Percentiles rank a stretch among this genome's conserved stretches.
Conservation (phyloP, 2,888 invertebrate genomes). For the Polydesmus complanatus region DNA sequence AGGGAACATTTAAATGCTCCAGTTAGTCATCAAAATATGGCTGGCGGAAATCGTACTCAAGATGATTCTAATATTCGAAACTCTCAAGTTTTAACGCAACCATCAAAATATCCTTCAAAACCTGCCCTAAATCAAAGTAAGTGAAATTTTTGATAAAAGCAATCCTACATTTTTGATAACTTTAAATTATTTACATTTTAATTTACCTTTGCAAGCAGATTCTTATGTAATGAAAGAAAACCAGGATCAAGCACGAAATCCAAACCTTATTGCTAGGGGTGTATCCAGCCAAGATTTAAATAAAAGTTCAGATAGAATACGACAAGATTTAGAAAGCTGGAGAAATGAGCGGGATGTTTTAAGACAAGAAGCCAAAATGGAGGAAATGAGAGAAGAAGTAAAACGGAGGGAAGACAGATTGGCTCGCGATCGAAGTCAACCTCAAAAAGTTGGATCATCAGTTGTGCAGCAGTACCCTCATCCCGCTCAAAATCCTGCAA, state of each 20-base stretch:
- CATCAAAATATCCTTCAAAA: background rate
- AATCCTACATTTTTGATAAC: too few relatives aligned
- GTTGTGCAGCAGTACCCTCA: background rate
- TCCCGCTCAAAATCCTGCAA: constrained; percentile 7
- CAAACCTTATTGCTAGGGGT: background rate
- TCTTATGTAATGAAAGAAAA: too few relatives aligned
- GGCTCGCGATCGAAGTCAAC: constrained; percentile 17
- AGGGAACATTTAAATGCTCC: constrained; percentile 22
- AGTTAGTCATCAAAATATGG: constrained; percentile 6
- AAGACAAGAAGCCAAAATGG: constrained; percentile 28
- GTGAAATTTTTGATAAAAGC: too few relatives aligned
- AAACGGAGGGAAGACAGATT: constrained; percentile 39
- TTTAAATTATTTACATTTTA: too few relatives aligned
- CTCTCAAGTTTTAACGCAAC: background rate
- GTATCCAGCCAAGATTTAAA: background rate
- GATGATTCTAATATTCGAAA: background rate
- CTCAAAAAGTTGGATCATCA: constrained; percentile 9
- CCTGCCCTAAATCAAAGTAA: background rate
- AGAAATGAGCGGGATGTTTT: constrained; percentile 26
- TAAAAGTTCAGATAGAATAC: constrained; percentile 8
- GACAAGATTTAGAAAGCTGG: constrained; percentile 4
- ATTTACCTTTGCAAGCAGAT: too few relatives aligned
- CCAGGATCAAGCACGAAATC: background rate
- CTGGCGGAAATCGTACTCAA: background rate
- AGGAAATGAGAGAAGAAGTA: constrained; percentile 68